Evolutionary conservation across 2,113 vertebrate species (phyloP).

Genomic region (western clawed frog (Xenopus tropicalis)): UCB_Xtro_10.0 CM004443.2:24345501-24346000

Average conservation of each 20-base stretch:
- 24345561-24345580: background rate
- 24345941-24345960: too few relatives aligned
- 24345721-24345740: background rate
- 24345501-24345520: background rate
- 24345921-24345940: too few relatives aligned
- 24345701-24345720: background rate
- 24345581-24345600: background rate
- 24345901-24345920: too few relatives aligned
- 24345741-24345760: background rate
- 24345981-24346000: too few relatives aligned
- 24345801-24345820: conserved; percentile 24
- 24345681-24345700: background rate
- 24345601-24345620: conserved; percentile 25
- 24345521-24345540: background rate
- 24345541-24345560: conserved; percentile 36
- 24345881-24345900: too few relatives aligned
- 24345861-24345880: background rate
- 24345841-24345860: conserved; percentile 47
- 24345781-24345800: conserved; percentile 36
- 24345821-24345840: conserved; percentile 52
- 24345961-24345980: too few relatives aligned
- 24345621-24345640: conserved; percentile 13
- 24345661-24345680: background rate
- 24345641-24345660: conserved; percentile 31
- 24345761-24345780: fast-evolving